Evolutionary conservation across 1,140 invertebrate species (phyloP), one percentile per base, ranked within the genome.

Genomic region (Lucilia cuprina): DNA sequence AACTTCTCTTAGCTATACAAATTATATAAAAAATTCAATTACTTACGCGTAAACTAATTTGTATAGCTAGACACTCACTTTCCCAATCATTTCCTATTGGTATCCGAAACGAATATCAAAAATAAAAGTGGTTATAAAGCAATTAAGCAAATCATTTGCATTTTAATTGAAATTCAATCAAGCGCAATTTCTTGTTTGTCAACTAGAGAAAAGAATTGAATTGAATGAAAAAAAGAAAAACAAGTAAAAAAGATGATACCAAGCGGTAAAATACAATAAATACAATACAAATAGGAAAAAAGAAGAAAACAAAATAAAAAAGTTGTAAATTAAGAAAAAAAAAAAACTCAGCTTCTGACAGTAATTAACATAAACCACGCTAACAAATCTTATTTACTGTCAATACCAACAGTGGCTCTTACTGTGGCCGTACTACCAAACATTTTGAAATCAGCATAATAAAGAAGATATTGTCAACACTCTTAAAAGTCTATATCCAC

Each of bases 351-450:
- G 82, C 82, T 83, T 82, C 35, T 80, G 82, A 83, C 74, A 77
- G 74, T 83, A 83, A 85, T 85, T 85, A 85, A 82, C 84, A 85
- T 85, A 85, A 85, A 85, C 84, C 82, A 74, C 84, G 35, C 65
- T 85, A 85, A 85, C 84, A 85, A 85, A 83, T 83, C 84, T 85
- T 82, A 85, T 85, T 85, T 85, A 19, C 82, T 85, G 84, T 85
- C 84, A 85, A 83, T 85, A 85, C 82, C 60, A 70, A 34, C 65
- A 70, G 65, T 70, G 65, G 65, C 19, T 55, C 13, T 55, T 55
- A 55, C 50, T 55, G 50, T 5, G 12, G 13, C 50, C 17, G 50
- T 12, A 55, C 50, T 5, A 55, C 50, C 7, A 8, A 55, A 55
- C 50, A 70, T 70, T 30, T 21, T 70, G 17, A 19, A 80, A 49